A percentile compares a stretch with the other conserved stretches of the same genome.
These are phyloP conservation scores for Mantis religiosa DNA, from an alignment of 2,888 invertebrate genomes.

Conservation along the genomic window DNA sequence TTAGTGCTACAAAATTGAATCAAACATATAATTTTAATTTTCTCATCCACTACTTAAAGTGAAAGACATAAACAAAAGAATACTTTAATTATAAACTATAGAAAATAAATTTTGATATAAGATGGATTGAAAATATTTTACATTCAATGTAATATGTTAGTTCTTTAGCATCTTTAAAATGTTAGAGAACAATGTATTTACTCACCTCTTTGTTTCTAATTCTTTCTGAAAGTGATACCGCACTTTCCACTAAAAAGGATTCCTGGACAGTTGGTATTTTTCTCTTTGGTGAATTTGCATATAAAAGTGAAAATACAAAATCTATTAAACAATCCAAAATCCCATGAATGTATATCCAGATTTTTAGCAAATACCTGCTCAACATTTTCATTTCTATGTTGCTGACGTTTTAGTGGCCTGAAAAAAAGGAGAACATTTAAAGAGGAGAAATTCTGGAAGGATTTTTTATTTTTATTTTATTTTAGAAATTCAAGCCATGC, in stretches of 20 bases:
- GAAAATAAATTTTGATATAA: too few species aligned
- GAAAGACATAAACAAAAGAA: too few species aligned
- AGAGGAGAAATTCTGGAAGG: background rate
- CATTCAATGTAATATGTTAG: too few species aligned
- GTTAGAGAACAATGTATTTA: background rate
- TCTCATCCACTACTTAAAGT: too few species aligned
- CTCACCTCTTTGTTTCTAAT: slow-evolving; percentile 50
- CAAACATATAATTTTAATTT: too few species aligned
- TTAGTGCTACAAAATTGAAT: too few species aligned
- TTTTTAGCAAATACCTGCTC: background rate
- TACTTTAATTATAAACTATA: too few species aligned
- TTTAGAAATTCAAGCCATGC: too few species aligned
- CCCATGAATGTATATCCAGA: background rate
- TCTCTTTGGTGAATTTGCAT: slow-evolving; percentile 40
- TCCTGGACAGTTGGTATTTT: slow-evolving; percentile 45
- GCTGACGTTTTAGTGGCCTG: background rate
- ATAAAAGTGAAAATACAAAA: slow-evolving; percentile 45
- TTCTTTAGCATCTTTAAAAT: too few species aligned
- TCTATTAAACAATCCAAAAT: slow-evolving; percentile 47
- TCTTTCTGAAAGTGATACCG: slow-evolving; percentile 60
- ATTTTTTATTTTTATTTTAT: too few species aligned
- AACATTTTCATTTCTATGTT: background rate
- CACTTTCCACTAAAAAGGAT: slow-evolving; percentile 57
- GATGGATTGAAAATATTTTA: too few species aligned
- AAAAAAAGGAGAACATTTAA: background rate